phyloP scores from a whole-genome alignment of 2,797 vertebrate species.

The Platyrinchus mystaceus region DNA sequence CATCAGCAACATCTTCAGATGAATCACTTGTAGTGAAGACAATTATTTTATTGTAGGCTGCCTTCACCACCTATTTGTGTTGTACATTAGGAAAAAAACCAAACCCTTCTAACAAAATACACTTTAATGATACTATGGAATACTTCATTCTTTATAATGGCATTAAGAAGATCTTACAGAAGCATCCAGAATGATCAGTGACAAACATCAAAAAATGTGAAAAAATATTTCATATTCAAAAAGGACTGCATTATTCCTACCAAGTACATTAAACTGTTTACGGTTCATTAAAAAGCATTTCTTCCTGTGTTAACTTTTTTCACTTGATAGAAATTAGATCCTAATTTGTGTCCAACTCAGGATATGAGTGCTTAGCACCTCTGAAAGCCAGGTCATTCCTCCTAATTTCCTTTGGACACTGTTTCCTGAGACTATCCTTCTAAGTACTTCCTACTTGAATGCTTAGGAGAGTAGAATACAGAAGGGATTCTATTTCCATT shows the following conservation, averaged over 20 bases:
- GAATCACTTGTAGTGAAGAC: neutral
- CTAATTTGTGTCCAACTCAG: neutral
- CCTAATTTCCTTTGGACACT: neutral
- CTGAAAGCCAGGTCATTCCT: neutral
- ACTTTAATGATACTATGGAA: neutral
- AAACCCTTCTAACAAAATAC: neutral
- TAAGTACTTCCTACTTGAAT: neutral
- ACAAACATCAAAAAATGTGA: neutral
- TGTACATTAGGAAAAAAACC: fast-evolving
- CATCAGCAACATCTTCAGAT: neutral
- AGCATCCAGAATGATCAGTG: neutral
- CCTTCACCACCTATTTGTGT: neutral
- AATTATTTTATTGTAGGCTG: neutral
- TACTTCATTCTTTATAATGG: neutral
- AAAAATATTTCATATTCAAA: neutral
- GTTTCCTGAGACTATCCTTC: neutral
- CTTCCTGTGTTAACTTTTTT: neutral
- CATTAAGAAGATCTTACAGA: neutral
- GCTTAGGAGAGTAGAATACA: neutral
- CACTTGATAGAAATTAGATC: neutral
- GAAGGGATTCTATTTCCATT: neutral
- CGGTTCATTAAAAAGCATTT: neutral
- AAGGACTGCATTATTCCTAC: neutral
- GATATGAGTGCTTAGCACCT: neutral
- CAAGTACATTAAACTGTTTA: neutral